phyloP scores from a whole-genome alignment of 1,140 invertebrate genomes.

The Battus philenor region DNA sequence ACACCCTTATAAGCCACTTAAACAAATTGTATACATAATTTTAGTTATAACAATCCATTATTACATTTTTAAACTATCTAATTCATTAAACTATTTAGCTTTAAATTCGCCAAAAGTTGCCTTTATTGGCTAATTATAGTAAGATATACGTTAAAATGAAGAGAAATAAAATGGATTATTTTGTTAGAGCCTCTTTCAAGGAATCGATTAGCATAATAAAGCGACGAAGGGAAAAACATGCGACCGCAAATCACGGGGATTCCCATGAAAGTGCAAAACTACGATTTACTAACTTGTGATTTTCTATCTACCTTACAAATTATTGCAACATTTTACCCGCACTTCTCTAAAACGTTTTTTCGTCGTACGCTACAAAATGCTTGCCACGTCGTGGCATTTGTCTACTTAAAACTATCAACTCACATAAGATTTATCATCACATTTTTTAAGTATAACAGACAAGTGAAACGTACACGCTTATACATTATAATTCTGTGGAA shows the following conservation, averaged over 20 bases:
- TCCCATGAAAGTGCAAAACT: constrained; percentile 10
- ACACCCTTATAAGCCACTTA: no score
- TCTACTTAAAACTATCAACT: constrained; percentile 47
- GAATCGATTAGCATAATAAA: no score
- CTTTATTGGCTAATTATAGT: no score
- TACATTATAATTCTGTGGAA: no score
- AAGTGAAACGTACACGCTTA: constrained; percentile 1
- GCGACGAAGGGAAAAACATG: background rate
- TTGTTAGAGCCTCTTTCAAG: no score
- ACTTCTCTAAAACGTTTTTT: constrained; percentile 13
- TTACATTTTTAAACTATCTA: background rate
- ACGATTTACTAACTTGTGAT: constrained; percentile 20
- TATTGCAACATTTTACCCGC: constrained; percentile 36
- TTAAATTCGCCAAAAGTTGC: background rate
- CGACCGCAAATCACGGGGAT: background rate
- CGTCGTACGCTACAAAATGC: constrained; percentile 28
- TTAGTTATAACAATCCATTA: no score
- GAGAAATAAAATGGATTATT: no score
- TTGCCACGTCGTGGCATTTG: constrained; percentile 12
- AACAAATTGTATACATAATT: no score
- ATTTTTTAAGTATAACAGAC: constrained; percentile 46
- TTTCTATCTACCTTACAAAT: constrained; percentile 15
- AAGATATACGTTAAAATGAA: no score
- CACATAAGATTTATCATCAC: constrained; percentile 40
- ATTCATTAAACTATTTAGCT: no score